A percentile compares a stretch with the other conserved stretches of the same genome.
phyloP scores from a whole-genome alignment of 2,888 invertebrate species.

The Drosophila sordidapex region DNA sequence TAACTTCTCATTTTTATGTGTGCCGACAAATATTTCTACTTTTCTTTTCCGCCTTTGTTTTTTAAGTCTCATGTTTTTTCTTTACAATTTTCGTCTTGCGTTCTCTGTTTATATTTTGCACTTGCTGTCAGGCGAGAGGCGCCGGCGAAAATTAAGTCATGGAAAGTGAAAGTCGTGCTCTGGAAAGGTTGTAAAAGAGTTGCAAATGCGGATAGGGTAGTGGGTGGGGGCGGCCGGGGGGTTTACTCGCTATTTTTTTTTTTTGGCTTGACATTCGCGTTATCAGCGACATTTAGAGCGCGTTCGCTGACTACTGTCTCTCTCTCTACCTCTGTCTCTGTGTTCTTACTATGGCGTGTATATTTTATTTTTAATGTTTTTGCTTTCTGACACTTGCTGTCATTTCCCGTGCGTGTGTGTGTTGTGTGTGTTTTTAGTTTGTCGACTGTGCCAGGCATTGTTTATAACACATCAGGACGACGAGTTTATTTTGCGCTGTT shows the following conservation, averaged over 20 bases:
- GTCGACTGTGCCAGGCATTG: constrained; percentile 57
- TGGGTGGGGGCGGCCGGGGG: not conserved
- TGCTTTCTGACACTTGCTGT: constrained; percentile 65
- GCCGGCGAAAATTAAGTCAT: constrained; percentile 60
- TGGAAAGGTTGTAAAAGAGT: constrained; percentile 29
- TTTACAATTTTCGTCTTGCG: constrained; percentile 14
- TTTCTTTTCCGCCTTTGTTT: constrained; percentile 19
- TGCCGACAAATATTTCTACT: constrained; percentile 37
- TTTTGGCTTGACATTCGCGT: constrained; percentile 47
- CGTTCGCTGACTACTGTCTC: constrained; percentile 7
- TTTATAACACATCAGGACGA: constrained; percentile 59
- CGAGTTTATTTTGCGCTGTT: constrained; percentile 34
- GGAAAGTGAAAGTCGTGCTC: constrained; percentile 59
- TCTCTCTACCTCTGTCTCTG: not conserved
- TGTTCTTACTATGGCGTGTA: constrained; percentile 7
- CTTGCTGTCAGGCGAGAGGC: constrained; percentile 46
- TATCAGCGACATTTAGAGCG: constrained; percentile 54
- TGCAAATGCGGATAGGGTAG: not conserved
- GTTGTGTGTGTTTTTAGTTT: constrained; percentile 36
- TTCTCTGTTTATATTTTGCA: constrained; percentile 50
- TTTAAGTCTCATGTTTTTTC: constrained; percentile 6
- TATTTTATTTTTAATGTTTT: constrained; percentile 59
- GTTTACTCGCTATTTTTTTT: not conserved
- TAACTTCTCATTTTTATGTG: constrained; percentile 60
- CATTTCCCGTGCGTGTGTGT: constrained; percentile 30